Conservation (phyloP, 2,797 vertebrate species). For the Erpetoichthys calabaricus region DNA sequence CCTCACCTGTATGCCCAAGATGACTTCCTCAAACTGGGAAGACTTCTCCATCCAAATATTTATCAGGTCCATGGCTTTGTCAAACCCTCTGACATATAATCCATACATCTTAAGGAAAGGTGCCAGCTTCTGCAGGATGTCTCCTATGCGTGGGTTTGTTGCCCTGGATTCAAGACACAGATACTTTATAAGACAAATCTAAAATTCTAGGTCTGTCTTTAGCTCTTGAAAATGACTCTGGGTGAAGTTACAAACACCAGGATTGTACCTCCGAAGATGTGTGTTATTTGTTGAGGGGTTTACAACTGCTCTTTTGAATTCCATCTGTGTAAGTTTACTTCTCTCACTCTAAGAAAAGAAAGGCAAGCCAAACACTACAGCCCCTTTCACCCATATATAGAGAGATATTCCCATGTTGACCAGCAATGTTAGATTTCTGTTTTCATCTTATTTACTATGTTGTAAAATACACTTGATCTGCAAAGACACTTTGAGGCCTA, state of each 20-base stretch:
- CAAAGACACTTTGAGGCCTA: no score
- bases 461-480: no score
- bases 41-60: constrained; percentile 64
- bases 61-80: constrained; percentile 65
- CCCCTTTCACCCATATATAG: no score
- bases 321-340: no score
- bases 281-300: no score
- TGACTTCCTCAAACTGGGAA: constrained; percentile 51
- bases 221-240: not conserved
- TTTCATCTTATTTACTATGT: no score
- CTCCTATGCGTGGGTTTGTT: constrained; percentile 54
- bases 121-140: constrained; percentile 65
- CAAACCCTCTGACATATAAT: constrained; percentile 69
- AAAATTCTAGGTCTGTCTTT: no score
- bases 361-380: no score
- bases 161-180: constrained; percentile 33
- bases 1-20: constrained; percentile 64
- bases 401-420: no score
- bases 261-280: not conserved
- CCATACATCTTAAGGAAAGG: constrained; percentile 84
- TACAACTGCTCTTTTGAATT: no score
- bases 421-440: no score
- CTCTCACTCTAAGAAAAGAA: no score
- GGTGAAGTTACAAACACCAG: not conserved
- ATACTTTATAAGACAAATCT: not conserved